phyloP scores from a whole-genome alignment of 2,797 vertebrate genomes.

The Podarcis lilfordi region DNA sequence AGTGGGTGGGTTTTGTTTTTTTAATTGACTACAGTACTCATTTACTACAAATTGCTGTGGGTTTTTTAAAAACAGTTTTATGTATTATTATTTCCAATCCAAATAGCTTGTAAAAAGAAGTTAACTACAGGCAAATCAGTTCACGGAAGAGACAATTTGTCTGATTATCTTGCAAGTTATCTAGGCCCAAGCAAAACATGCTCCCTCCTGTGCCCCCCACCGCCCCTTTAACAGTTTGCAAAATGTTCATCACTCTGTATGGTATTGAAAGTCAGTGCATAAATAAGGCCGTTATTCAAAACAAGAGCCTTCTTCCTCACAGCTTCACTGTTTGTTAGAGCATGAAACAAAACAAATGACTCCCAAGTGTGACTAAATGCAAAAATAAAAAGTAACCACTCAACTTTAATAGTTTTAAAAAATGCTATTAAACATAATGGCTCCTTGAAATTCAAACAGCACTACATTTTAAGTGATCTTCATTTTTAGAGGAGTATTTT shows the following conservation, averaged over 20 bases:
- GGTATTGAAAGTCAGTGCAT: slow-evolving; percentile 75
- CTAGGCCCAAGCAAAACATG: slow-evolving; percentile 54
- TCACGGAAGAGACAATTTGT: slow-evolving; percentile 14
- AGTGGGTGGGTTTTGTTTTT: too few relatives aligned
- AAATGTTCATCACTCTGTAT: slow-evolving; percentile 67
- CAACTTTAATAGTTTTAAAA: slow-evolving; percentile 83
- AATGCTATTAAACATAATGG: slow-evolving; percentile 84
- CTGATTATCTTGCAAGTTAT: slow-evolving; percentile 42
- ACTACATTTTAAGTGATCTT: slow-evolving; percentile 81
- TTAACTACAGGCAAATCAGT: slow-evolving; percentile 45
- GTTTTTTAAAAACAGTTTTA: not conserved
- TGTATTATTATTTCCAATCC: slow-evolving; percentile 25
- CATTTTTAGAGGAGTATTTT: slow-evolving; percentile 81
- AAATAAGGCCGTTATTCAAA: slow-evolving; percentile 81
- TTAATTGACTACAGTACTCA: not conserved
- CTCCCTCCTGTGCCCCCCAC: not conserved
- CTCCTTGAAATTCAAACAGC: slow-evolving; percentile 79
- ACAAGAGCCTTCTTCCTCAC: slow-evolving; percentile 75
- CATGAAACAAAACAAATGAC: slow-evolving; percentile 82
- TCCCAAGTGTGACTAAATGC: slow-evolving; percentile 84
- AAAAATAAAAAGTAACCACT: slow-evolving; percentile 87
- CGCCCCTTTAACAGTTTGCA: slow-evolving; percentile 64
- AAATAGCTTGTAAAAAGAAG: slow-evolving; percentile 29
- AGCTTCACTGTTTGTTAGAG: slow-evolving; percentile 79
- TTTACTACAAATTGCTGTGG: slow-evolving; percentile 14